Evolutionary conservation across 2,113 vertebrate genomes (phyloP), one percentile per base, ranked within the genome.

Genomic region (Toxotes chatareus): DNA sequence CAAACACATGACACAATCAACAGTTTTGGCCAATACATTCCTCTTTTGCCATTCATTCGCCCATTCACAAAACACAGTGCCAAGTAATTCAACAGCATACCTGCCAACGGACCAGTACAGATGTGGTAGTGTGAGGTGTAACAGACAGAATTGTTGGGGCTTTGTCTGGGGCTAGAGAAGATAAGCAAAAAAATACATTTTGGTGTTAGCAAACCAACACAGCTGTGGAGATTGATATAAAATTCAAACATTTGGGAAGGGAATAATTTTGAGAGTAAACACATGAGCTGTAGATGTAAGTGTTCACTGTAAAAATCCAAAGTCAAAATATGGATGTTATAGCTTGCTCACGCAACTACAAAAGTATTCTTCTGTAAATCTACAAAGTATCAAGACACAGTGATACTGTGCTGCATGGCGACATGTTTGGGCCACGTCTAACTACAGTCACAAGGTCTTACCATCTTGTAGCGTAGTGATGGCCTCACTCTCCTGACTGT

Each of bases 381-480:
- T 57, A 55, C 46, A 65, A 53, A 38, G 81, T 68, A 73, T 53
- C 62, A 55, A 27, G 2, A 12, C 40, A 67, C 23, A 66, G 9
- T 3, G 71, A 51, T 3, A 59, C 13, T 1, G 34, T 6, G 46
- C 31, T 51, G 31, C 27, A 17, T 2, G 55, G 3, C 11, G 3
- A 62, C 0, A 21, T 9, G 34, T 44, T 59, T 53, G 14, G 23
- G 32, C 1, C 38, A 4, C 9, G 8, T 76, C 38, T 70, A 14
- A 69, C 46, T 4, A 38, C 4, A 16, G 21, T 16, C 5, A 27
- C 7, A 10, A 4, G n/a, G 68, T 32, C 96, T 94, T 91, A 99
- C 98, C 97, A 0, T 98, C 98, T 93, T 99, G 98, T 60, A 99
- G 93, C 0, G 98, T 99, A 47, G 98, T 99, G 88, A 99, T 96